Evolutionary conservation across 2,888 invertebrate genomes (phyloP).

Genomic region (Lasius fuliginosus): DNA sequence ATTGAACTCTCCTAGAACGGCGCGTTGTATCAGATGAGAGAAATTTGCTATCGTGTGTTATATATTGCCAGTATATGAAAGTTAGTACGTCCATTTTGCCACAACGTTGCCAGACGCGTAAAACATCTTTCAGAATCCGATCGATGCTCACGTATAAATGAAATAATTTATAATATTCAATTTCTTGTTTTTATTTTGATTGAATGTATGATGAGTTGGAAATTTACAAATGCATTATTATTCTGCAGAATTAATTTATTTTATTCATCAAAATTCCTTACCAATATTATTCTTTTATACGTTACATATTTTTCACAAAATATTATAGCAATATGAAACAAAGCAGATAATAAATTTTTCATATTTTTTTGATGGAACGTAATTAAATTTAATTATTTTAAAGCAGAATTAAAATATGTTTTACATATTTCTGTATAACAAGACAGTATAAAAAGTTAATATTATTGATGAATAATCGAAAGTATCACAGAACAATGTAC

Average conservation of each 20-base stretch:
- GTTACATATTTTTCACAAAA: neutral
- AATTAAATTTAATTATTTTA: slow-evolving; percentile 9
- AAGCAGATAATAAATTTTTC: neutral
- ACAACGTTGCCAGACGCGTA: slow-evolving; percentile 1
- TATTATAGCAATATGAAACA: neutral
- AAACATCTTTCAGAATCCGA: neutral
- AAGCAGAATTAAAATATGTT: neutral
- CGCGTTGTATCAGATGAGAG: neutral
- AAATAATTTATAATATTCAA: neutral
- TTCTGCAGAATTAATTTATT: neutral
- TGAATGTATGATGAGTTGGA: neutral
- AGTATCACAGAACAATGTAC: slow-evolving; percentile 3
- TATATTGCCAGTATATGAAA: neutral
- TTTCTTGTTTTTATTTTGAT: neutral
- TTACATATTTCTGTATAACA: neutral
- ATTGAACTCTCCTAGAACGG: slow-evolving; percentile 19
- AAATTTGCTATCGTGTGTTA: slow-evolving; percentile 29
- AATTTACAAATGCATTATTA: slow-evolving; percentile 3
- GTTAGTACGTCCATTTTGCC: neutral
- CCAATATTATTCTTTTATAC: neutral
- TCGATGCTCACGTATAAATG: neutral
- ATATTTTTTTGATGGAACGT: neutral
- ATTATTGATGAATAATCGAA: neutral
- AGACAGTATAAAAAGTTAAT: neutral
- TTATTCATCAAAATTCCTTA: slow-evolving; percentile 10